Base-by-base conservation (phyloP, 1,140 invertebrate species). In the Orchesella cincta region DNA sequence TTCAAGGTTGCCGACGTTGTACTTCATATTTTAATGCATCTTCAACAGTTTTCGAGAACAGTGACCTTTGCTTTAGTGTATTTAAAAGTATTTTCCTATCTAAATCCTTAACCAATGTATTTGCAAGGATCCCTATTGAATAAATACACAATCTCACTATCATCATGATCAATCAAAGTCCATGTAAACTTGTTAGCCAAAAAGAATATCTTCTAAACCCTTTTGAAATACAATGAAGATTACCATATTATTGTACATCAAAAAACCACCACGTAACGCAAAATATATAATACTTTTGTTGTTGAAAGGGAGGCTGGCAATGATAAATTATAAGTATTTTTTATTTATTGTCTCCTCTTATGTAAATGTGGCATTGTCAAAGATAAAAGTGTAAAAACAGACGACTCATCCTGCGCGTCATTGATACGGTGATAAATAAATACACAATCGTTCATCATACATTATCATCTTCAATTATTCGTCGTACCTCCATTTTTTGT, bases 351-450 rank as follows among this genome's bases (percentile, higher is more conserved):
- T n/a, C 29, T 31, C 62, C 62, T 67, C 31, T 33, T 67, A 29
- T 67, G 62, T 23, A 31, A 67, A 33, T 67, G 62, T 67, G 62
- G 62, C 31, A 67, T 67, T 67, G 62, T 67, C 62, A 67, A 14
- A 67, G 62, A 67, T 67, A 67, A 67, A 67, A 67, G 14, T 8
- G 12, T 29, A 12, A 67, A 67, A 67, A 33, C 31, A 29, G 62
- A 18, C 31, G 31, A 67, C 26, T 67, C 62, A 31, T 67, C 62
- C 62, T 67, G 26, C 62, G n/a, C n/a, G 62, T 67, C 62, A 67
- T 67, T 67, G 62, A 67, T 67, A 67, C 8, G 3, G 33, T 67
- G 8, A 67, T 14, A 12, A 67, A 20, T 46, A 33, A 33, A 33
- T 12, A 67, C 31, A n/a, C 23, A 31, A 67, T 67, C 62, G 2